A percentile compares a stretch with the other conserved stretches of the same genome.
These are phyloP conservation scores for Lithodes maja DNA, from an alignment of 2,888 invertebrate genomes.

Conservation along the genomic window DNA sequence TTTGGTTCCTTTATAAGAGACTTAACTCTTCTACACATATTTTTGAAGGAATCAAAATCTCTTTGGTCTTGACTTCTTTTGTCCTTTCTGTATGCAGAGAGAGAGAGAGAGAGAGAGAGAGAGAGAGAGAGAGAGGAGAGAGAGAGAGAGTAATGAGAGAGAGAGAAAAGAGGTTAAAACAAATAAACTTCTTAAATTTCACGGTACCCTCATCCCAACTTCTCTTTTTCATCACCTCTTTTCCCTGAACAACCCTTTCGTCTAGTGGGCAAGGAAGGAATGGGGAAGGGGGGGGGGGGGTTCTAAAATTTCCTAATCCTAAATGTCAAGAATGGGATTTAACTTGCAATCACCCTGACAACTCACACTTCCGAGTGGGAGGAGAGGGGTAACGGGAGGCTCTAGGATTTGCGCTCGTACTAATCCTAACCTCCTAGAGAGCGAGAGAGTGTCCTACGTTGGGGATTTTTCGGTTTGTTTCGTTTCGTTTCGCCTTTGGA, in stretches of 20 bases:
- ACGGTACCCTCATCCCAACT: neutral
- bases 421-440: too few relatives aligned
- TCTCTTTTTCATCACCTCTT: conserved; percentile 7
- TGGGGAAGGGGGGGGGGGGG: too few relatives aligned
- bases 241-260: neutral
- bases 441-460: neutral
- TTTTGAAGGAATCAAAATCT: too few relatives aligned
- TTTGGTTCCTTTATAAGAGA: too few relatives aligned
- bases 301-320: neutral
- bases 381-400: too few relatives aligned
- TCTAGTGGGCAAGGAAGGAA: too few relatives aligned
- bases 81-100: neutral
- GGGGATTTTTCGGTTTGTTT: neutral
- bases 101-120: conserved; percentile 14
- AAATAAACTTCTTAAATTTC: neutral
- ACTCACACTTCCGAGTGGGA: neutral
- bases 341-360: neutral
- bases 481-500: neutral
- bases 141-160: too few relatives aligned
- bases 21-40: too few relatives aligned
- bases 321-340: conserved; percentile 1
- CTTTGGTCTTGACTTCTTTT: too few relatives aligned
- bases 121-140: conserved; percentile 29
- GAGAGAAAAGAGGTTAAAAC: conserved; percentile 5
- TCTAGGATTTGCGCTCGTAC: too few relatives aligned